phyloP scores from a whole-genome alignment of 2,888 invertebrate genomes.

The Pristionchus fissidentatus region DNA sequence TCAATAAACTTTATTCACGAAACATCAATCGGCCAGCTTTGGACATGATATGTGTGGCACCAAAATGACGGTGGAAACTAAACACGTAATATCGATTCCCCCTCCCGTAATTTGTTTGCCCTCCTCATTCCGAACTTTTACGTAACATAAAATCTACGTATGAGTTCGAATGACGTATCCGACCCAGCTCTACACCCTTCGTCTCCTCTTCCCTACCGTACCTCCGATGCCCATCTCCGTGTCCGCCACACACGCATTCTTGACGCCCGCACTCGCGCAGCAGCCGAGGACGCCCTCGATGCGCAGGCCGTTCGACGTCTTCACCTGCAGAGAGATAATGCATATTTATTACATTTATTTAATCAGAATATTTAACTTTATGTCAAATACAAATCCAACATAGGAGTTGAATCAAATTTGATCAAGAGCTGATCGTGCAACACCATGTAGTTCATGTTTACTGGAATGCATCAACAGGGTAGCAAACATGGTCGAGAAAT shows the following conservation, averaged over 20 bases:
- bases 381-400: no score
- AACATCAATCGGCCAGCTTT: neutral
- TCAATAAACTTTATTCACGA: neutral
- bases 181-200: slow-evolving; percentile 82
- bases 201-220: slow-evolving; percentile 86
- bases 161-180: no score
- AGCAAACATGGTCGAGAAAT: no score
- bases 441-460: no score
- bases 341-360: neutral
- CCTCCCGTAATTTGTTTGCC: no score
- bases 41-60: neutral
- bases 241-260: slow-evolving; percentile 92
- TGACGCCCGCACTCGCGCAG: slow-evolving; percentile 89
- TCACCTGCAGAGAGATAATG: slow-evolving; percentile 57
- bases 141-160: no score
- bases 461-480: no score
- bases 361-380: no score
- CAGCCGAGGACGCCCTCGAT: slow-evolving; percentile 87
- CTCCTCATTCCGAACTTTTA: no score
- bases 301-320: slow-evolving; percentile 68
- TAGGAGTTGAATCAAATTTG: no score
- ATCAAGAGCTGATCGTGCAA: no score
- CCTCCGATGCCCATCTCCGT: slow-evolving; percentile 94
- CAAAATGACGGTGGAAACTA: neutral
- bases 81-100: neutral